Evolutionary conservation across 2,797 vertebrate genomes (phyloP).

Genomic region (Orientallactaga sibirica): DNA sequence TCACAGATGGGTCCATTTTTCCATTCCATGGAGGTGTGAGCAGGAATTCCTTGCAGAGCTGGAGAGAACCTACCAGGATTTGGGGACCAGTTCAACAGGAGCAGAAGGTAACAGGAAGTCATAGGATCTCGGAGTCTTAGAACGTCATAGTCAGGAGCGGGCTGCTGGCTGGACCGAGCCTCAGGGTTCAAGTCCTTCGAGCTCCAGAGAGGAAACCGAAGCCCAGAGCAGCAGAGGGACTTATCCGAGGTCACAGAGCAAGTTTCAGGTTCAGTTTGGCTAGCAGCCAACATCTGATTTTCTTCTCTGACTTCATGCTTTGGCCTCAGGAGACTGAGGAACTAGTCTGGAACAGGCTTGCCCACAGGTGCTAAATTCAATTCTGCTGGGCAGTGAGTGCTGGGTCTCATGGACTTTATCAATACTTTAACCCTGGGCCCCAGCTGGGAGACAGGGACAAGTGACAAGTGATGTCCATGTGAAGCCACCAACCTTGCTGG

Average conservation of each 20-base stretch:
- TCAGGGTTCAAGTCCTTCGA: constrained; percentile 1
- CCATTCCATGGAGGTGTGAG: not conserved
- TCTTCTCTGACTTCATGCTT: constrained; percentile 11
- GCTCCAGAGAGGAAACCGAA: not conserved
- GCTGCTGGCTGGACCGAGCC: not conserved
- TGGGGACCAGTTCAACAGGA: constrained; percentile 25
- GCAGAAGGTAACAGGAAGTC: not conserved
- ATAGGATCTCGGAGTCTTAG: constrained; percentile 31
- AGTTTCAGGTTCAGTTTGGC: constrained; percentile 12
- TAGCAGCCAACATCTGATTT: constrained; percentile 18
- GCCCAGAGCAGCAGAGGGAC: not conserved
- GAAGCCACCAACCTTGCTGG: not conserved
- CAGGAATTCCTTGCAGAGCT: not conserved
- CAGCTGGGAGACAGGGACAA: not conserved
- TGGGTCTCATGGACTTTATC: constrained; percentile 2
- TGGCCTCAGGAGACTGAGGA: constrained; percentile 26
- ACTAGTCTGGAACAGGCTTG: constrained; percentile 40
- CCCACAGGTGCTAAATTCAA: constrained; percentile 41
- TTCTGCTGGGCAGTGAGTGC: not conserved
- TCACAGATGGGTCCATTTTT: not conserved
- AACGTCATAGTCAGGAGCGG: constrained; percentile 11
- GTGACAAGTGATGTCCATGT: not conserved
- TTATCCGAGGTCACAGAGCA: constrained; percentile 5
- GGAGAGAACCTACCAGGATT: not conserved
- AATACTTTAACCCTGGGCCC: constrained; percentile 23